phyloP scores from a whole-genome alignment of 2,888 invertebrate genomes.

The Trachelus stipa region DNA sequence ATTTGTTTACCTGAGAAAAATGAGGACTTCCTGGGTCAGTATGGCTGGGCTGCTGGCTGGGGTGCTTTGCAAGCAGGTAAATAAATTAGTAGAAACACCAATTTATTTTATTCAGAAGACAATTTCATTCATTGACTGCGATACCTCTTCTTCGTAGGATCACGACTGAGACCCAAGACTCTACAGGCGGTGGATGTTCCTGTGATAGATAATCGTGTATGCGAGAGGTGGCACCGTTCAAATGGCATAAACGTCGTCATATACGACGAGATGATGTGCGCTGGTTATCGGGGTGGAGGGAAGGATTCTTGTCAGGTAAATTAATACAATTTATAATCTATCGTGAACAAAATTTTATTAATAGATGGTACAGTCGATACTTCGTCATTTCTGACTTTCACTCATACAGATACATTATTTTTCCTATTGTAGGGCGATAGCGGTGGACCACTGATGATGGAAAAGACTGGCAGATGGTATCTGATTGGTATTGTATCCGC shows the following conservation, averaged over 20 bases:
- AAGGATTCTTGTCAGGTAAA: constrained; percentile 79
- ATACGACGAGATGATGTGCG: constrained; percentile 95
- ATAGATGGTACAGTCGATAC: neutral
- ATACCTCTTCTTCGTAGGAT: constrained; percentile 72
- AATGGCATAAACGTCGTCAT: constrained; percentile 90
- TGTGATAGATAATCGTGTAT: constrained; percentile 87
- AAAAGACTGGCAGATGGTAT: constrained; percentile 88
- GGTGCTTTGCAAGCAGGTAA: constrained; percentile 81
- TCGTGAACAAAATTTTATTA: constrained; percentile 4
- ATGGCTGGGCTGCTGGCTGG: constrained; percentile 95
- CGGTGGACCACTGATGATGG: constrained; percentile 91
- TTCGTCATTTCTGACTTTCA: neutral
- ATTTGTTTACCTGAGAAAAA: constrained; percentile 92
- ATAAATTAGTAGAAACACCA: constrained; percentile 1
- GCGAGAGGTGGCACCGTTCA: constrained; percentile 77
- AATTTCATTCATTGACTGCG: neutral
- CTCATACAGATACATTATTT: neutral
- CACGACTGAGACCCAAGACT: constrained; percentile 87
- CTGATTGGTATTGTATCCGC: constrained; percentile 93
- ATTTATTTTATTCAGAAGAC: neutral
- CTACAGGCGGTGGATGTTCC: constrained; percentile 93
- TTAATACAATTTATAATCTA: neutral
- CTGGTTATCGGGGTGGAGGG: constrained; percentile 90
- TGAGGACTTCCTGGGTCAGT: constrained; percentile 89
- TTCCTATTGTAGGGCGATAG: constrained; percentile 77